Base-by-base conservation (phyloP, 2,113 vertebrate species). In the Sapayoa aenigma region DNA sequence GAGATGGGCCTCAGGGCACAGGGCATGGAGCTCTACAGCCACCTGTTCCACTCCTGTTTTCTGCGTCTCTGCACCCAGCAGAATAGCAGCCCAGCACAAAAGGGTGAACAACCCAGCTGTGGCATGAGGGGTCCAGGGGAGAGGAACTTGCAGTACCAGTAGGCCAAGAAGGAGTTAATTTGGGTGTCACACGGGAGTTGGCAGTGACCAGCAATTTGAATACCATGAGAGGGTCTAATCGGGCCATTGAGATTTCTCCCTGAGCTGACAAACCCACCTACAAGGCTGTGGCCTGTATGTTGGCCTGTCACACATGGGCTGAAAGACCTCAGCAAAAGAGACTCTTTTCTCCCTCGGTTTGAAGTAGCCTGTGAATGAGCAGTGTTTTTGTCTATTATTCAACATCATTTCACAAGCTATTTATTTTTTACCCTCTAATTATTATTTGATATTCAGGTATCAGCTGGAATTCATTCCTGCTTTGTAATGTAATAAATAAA, bases 361-460 rank as follows among this genome's bases (percentile, higher is more conserved):
- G 19, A 72, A 93, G 75, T 35, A 84, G 56, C 25, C 28, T 6
- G 0, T 59, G 72, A 72, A 30, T 3, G 12, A 75, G 28, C 68
- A 73, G 14, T 6, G 3, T 6, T 87, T 86, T 79, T 69, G 27
- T 68, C 60, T 62, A 3, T 82, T 84, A 62, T 46, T 78, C 66
- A 79, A 67, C 78, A 82, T 15, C 7, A 30, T 68, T 78, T 84
- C 52, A 93, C 68, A 78, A 87, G 25, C 72, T 90, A 6, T 47
- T 88, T 92, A 28, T 67, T 92, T 94, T 88, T 89, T 75, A 86
- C 49, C 30, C n/a, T 82, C 41, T 67, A 74, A 89, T 92, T 66
- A 75, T 56, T 49, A 53, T 74, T 82, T 90, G 49, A 55, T 87
- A 60, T 56, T 72, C 85, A 92, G 68, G 79, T 94, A 31, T 84